Percentiles rank a stretch among this genome's conserved stretches.
Evolutionary conservation across 2,113 vertebrate genomes (phyloP).

Genomic region (Speoplatyrhinus poulsoni): DNA sequence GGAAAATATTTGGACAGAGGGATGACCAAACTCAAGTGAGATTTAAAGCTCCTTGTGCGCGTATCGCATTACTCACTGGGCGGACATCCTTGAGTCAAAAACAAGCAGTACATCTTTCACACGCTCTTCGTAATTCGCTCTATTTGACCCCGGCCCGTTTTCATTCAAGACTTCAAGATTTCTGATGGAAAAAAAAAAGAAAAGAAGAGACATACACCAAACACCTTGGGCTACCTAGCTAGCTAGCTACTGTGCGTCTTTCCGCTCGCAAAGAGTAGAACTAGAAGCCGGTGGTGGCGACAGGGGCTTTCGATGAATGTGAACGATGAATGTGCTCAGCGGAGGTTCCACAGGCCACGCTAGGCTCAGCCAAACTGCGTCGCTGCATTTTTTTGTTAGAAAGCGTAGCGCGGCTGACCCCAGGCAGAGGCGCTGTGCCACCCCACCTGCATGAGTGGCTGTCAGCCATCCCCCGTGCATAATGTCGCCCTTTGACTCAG

Average conservation of each 20-base stretch:
- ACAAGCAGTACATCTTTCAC: slow-evolving; percentile 6
- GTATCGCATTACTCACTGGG: slow-evolving; percentile 35
- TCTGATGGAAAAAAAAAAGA: too few species aligned
- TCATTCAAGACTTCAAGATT: background rate
- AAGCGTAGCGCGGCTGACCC: slow-evolving; percentile 22
- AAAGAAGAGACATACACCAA: background rate
- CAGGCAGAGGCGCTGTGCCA: background rate
- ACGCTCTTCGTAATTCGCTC: background rate
- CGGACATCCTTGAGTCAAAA: slow-evolving; percentile 36
- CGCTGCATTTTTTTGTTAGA: slow-evolving; percentile 5
- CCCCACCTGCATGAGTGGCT: slow-evolving; percentile 33
- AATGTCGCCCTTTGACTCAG: slow-evolving; percentile 53
- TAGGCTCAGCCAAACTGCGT: slow-evolving; percentile 6
- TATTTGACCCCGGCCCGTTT: background rate
- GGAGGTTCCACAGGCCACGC: slow-evolving; percentile 8
- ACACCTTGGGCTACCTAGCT: slow-evolving; percentile 14
- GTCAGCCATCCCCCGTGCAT: slow-evolving; percentile 34
- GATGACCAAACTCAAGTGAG: slow-evolving; percentile 48
- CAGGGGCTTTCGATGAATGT: slow-evolving; percentile 16
- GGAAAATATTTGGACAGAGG: slow-evolving; percentile 63
- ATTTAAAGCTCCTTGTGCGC: slow-evolving; percentile 35
- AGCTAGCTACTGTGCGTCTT: background rate
- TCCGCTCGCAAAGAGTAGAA: slow-evolving; percentile 10
- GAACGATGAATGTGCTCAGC: slow-evolving; percentile 20
- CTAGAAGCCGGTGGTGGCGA: background rate